Evolutionary conservation across 2,113 vertebrate species (phyloP).

Genomic region (Prionailurus bengalensis): DNA sequence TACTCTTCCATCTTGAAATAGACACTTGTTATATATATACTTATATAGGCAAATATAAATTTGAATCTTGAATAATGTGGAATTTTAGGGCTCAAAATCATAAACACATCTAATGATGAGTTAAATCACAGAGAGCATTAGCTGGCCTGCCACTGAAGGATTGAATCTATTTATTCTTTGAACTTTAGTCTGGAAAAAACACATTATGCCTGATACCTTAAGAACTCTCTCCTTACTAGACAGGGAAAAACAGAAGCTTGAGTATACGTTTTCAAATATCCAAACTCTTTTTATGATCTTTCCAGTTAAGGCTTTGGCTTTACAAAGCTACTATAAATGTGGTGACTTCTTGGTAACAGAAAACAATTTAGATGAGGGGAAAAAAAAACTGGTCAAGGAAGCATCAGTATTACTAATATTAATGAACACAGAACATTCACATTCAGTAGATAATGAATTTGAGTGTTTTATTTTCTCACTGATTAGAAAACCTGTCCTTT

Average conservation of each 20-base stretch:
- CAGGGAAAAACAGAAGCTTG: neutral
- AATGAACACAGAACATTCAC: constrained; percentile 6
- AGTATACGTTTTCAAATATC: neutral
- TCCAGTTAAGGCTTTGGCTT: neutral
- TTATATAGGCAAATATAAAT: neutral
- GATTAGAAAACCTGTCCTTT: constrained; percentile 11
- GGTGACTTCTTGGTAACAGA: neutral
- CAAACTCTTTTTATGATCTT: constrained; percentile 29
- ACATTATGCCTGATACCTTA: neutral
- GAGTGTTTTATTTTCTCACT: constrained; percentile 32
- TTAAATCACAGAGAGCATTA: neutral
- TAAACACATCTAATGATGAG: neutral
- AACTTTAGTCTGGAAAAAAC: constrained; percentile 6
- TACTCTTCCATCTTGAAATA: neutral
- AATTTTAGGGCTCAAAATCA: neutral
- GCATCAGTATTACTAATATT: neutral
- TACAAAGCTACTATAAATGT: neutral
- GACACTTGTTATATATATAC: neutral
- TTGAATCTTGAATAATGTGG: constrained; percentile 3
- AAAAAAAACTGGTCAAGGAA: neutral
- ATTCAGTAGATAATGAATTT: neutral
- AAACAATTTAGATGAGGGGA: constrained; percentile 14
- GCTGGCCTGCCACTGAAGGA: neutral
- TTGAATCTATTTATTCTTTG: neutral
- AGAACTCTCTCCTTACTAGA: neutral